These are phyloP conservation scores for Hippolais icterina DNA, from an alignment of 2,113 vertebrate genomes.

Conservation along the genomic window DNA sequence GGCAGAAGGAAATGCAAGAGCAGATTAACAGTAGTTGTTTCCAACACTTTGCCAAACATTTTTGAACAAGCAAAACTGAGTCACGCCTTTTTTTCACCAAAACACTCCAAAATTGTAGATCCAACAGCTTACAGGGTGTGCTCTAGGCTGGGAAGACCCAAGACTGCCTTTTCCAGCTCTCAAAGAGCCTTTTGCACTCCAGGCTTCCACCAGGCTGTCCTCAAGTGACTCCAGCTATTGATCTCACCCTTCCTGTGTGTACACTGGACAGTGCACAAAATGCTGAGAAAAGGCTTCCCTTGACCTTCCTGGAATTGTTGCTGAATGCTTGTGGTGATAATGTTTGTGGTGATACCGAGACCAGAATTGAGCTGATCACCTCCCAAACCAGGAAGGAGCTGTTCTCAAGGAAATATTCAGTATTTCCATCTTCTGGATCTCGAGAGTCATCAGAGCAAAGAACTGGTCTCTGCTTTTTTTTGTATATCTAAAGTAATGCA, in stretches of 20 bases:
- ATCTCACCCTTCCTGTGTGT: background rate
- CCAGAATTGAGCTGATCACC: background rate
- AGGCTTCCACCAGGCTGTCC: background rate
- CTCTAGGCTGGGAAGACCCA: background rate
- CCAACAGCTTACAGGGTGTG: background rate
- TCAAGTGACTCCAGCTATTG: background rate
- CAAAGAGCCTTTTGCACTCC: background rate
- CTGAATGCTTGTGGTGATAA: background rate
- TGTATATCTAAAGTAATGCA: background rate
- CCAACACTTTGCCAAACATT: background rate
- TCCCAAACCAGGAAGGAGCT: background rate
- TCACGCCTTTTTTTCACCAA: background rate
- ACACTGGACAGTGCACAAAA: background rate
- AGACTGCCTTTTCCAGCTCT: background rate
- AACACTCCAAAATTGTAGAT: background rate
- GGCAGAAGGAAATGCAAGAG: background rate
- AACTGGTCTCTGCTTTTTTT: background rate
- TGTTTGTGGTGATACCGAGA: background rate
- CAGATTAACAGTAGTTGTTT: background rate
- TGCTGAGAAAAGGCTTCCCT: background rate
- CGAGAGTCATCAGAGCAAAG: background rate
- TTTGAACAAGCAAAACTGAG: background rate
- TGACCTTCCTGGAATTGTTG: background rate
- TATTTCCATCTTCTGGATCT: background rate
- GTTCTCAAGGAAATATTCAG: background rate